A percentile compares a stretch with the other conserved stretches of the same genome.
phyloP scores from a whole-genome alignment of 2,797 vertebrate genomes.

The Enteromius viviparus region DNA sequence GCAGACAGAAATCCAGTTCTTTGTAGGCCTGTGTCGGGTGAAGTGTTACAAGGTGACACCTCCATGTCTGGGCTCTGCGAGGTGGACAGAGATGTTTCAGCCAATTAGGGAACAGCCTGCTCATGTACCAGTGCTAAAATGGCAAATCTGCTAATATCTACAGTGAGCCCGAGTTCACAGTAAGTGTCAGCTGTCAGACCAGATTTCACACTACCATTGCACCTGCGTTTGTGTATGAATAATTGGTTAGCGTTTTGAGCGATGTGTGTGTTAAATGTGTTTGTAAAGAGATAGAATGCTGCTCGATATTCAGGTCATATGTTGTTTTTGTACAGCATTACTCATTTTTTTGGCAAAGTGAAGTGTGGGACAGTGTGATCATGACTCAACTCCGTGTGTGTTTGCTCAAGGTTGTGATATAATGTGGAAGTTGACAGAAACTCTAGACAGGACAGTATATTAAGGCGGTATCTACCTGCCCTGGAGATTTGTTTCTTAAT shows the following conservation, averaged over 20 bases:
- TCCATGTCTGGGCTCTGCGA: conserved; percentile 13
- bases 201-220: conserved; percentile 54
- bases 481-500: conserved; percentile 22
- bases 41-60: conserved; percentile 39
- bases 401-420: conserved; percentile 19
- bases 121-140: conserved; percentile 42
- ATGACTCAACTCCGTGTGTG: conserved; percentile 5
- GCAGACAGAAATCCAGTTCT: conserved; percentile 37
- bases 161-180: conserved; percentile 52
- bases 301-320: conserved; percentile 18
- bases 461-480: not conserved
- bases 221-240: conserved; percentile 1
- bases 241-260: not conserved
- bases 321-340: conserved; percentile 31
- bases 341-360: not conserved
- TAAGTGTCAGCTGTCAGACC: conserved; percentile 56
- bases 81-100: conserved; percentile 46
- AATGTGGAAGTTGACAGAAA: conserved; percentile 26
- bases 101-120: conserved; percentile 49
- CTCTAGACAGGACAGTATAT: conserved; percentile 19
- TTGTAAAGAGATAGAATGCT: conserved; percentile 13
- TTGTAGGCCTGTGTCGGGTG: conserved; percentile 18
- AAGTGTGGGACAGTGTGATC: not conserved
- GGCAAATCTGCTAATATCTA: conserved; percentile 58
- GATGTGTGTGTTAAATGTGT: conserved; percentile 22